These are phyloP conservation scores for Rotaria socialis DNA, from an alignment of 2,888 invertebrate genomes.

Conservation along the genomic window DNA sequence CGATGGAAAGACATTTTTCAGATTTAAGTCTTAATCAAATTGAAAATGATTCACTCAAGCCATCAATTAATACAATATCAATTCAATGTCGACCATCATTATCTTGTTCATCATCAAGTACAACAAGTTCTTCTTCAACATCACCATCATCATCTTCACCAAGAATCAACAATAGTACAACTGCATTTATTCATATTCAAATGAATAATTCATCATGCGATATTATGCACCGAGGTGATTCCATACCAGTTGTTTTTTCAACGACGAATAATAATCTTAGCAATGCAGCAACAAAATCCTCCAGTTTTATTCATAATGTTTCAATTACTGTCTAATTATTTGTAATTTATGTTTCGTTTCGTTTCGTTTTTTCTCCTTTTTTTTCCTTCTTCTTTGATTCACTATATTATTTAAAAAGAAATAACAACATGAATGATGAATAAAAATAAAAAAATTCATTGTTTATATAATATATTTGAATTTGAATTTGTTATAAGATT, in stretches of 20 bases:
- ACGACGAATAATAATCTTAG: neutral
- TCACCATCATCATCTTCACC: neutral
- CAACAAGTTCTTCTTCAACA: neutral
- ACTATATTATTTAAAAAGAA: neutral
- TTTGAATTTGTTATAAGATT: neutral
- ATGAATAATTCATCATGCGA: neutral
- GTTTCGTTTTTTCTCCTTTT: too few relatives aligned
- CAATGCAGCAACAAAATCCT: neutral
- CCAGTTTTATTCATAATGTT: slow-evolving; percentile 10
- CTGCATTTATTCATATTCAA: neutral
- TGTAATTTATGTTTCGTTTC: neutral
- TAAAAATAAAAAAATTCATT: neutral
- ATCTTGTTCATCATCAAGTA: slow-evolving; percentile 9
- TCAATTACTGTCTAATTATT: slow-evolving; percentile 25
- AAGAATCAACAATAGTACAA: neutral
- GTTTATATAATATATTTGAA: neutral
- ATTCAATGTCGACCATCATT: neutral
- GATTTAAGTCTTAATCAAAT: slow-evolving; percentile 36
- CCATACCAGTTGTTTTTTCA: neutral
- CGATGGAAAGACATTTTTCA: neutral
- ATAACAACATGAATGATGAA: neutral
- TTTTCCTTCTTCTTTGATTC: neutral
- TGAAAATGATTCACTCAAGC: slow-evolving; percentile 13
- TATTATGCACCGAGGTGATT: neutral
- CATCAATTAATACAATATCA: neutral